These are phyloP conservation scores for Anser cygnoides DNA, from an alignment of 2,113 vertebrate genomes.

Conservation along the genomic window DNA sequence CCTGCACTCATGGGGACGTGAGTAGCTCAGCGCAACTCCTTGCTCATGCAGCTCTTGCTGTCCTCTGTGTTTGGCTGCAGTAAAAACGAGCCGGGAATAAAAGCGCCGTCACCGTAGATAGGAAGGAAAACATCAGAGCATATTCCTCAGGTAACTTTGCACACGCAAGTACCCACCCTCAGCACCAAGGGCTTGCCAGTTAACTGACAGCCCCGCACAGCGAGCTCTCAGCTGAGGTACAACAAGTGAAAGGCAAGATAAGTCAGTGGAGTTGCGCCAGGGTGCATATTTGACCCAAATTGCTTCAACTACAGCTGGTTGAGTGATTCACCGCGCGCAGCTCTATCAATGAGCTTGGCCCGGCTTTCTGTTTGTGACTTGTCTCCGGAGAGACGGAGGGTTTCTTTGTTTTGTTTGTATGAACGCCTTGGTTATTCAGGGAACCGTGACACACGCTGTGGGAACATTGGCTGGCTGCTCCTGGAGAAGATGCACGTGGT, in stretches of 20 bases:
- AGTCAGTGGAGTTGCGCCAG: background rate
- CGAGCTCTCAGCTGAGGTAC: background rate
- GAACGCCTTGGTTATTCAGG: conserved; percentile 3
- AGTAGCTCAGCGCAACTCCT: background rate
- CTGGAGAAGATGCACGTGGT: background rate
- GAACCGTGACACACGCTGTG: background rate
- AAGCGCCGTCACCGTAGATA: background rate
- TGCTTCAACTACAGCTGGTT: conserved; percentile 31
- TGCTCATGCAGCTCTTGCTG: background rate
- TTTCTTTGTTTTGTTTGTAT: conserved; percentile 18
- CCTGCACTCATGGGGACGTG: background rate
- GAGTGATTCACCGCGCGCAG: conserved; percentile 7
- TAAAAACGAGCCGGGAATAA: background rate
- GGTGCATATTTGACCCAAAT: background rate
- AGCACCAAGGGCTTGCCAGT: accelerated
- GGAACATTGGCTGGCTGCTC: background rate
- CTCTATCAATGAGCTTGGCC: background rate
- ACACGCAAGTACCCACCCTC: background rate
- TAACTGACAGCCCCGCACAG: background rate
- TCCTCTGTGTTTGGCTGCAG: background rate
- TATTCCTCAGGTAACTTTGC: background rate
- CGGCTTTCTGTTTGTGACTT: conserved; percentile 4
- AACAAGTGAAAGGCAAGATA: background rate
- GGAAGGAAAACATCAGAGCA: accelerated
- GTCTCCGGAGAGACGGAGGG: background rate